Conservation (phyloP, 2,888 invertebrate species). For the Notodromas monacha region DNA sequence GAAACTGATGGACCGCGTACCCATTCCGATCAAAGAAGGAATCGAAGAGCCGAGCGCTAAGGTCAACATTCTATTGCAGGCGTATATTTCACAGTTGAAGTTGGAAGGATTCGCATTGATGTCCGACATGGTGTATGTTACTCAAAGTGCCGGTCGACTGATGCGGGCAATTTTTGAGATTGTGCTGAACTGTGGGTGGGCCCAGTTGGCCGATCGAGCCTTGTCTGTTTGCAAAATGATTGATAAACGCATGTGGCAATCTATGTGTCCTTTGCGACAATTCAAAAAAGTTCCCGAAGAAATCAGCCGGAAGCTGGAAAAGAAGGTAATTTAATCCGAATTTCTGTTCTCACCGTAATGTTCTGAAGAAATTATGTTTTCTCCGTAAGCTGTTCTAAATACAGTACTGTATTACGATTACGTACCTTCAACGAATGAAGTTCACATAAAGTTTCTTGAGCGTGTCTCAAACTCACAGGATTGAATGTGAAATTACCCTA, state of each 20-base stretch:
- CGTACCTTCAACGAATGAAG: too few relatives aligned
- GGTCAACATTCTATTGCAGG: conserved; percentile 69
- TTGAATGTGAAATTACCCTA: too few relatives aligned
- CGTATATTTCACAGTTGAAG: conserved; percentile 90
- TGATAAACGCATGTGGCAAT: conserved; percentile 95
- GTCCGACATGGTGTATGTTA: conserved; percentile 97
- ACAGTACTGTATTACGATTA: too few relatives aligned
- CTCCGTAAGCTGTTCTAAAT: too few relatives aligned
- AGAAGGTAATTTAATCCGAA: too few relatives aligned
- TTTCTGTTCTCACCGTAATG: too few relatives aligned
- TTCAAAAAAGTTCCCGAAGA: conserved; percentile 92
- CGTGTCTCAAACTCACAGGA: too few relatives aligned
- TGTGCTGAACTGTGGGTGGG: conserved; percentile 70
- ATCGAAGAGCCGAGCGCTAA: conserved; percentile 95
- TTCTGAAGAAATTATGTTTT: too few relatives aligned
- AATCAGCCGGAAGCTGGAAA: conserved; percentile 82
- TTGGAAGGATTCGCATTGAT: conserved; percentile 91
- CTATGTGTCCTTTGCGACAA: conserved; percentile 87
- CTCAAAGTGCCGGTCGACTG: conserved; percentile 76
- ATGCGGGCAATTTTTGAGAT: conserved; percentile 53
- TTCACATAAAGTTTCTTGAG: too few relatives aligned
- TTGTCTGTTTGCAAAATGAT: conserved; percentile 93
- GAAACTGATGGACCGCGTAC: conserved; percentile 76
- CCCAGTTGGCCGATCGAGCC: conserved; percentile 80
- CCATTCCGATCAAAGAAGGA: conserved; percentile 91